Conservation (phyloP, 2,797 vertebrate species). For the Sus cebifrons region DNA sequence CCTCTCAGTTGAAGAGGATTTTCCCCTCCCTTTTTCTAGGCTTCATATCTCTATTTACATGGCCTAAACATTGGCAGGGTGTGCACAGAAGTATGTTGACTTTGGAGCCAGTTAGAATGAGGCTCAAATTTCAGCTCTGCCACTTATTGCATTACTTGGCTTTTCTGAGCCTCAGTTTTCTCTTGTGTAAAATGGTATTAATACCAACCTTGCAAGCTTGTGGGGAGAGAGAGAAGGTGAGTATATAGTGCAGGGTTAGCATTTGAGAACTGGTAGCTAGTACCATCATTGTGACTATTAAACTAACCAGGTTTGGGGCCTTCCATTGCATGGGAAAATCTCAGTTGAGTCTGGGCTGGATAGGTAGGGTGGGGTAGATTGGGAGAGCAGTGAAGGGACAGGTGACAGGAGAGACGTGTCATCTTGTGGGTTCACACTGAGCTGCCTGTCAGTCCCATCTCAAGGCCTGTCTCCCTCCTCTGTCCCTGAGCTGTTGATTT, state of each 20-base stretch:
- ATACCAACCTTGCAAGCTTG: no score
- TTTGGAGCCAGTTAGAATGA: background rate
- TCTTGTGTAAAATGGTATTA: background rate
- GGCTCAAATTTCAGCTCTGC: background rate
- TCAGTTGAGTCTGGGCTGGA: background rate
- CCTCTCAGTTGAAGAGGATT: background rate
- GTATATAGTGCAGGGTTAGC: background rate
- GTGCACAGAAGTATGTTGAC: background rate
- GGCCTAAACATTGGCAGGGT: background rate
- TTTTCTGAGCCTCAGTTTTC: background rate
- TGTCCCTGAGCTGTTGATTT: conserved; percentile 9
- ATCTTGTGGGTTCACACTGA: background rate
- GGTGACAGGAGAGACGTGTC: background rate
- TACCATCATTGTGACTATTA: background rate
- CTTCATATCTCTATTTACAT: background rate
- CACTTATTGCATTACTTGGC: background rate
- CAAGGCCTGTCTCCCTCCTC: background rate
- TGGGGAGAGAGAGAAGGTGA: background rate
- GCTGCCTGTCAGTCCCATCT: background rate
- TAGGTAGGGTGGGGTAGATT: background rate
- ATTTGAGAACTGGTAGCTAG: background rate
- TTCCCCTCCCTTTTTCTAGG: background rate
- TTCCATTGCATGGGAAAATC: background rate
- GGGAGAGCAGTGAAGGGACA: background rate
- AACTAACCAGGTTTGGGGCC: background rate